Base-by-base conservation (phyloP, 2,888 invertebrate species). In the Cosmorhoe ocellata region DNA sequence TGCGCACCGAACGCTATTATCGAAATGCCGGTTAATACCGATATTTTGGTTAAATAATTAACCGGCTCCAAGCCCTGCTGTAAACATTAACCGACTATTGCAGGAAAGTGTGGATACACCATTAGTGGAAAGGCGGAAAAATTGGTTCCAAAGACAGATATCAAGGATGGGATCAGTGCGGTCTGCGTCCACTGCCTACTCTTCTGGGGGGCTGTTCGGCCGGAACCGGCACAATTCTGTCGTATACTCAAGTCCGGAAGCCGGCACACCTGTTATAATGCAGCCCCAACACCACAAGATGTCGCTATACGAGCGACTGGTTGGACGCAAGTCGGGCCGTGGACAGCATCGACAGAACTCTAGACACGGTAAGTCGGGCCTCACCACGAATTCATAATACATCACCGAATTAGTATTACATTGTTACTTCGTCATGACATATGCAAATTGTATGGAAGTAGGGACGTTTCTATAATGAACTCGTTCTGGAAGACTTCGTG, bases 61-160 rank as follows among this genome's bases (percentile, higher is more conserved):
- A n/a, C n/a, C n/a, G n/a, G n/a, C n/a, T n/a, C n/a, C n/a, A n/a
- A n/a, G n/a, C n/a, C n/a, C n/a, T n/a, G n/a, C n/a, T n/a, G n/a
- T n/a, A n/a, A n/a, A n/a, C n/a, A n/a, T n/a, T n/a, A n/a, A n/a
- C n/a, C n/a, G n/a, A n/a, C n/a, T n/a, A n/a, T 18, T 18, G 18
- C 78, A 96, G 96, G 96, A 97, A 85, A 96, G 97, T 74, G 97
- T 97, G 0, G 97, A 97, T 69, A 97, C 97, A 0, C 97, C 97
- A 6, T 91, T 97, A 71, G 96, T 95, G 11, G 96, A 96, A 76
- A 87, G 96, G 44, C 91, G 96, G 28, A 97, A 96, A 79, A 96
- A 95, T 79, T 97, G 97, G 97, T 94, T 97, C 66, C 95, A 95
- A 63, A 92, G 97, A 37, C 96, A 96, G 75, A 94, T 97, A 61